phyloP scores from a whole-genome alignment of 2,888 invertebrate species.

The Aphodius granarius region DNA sequence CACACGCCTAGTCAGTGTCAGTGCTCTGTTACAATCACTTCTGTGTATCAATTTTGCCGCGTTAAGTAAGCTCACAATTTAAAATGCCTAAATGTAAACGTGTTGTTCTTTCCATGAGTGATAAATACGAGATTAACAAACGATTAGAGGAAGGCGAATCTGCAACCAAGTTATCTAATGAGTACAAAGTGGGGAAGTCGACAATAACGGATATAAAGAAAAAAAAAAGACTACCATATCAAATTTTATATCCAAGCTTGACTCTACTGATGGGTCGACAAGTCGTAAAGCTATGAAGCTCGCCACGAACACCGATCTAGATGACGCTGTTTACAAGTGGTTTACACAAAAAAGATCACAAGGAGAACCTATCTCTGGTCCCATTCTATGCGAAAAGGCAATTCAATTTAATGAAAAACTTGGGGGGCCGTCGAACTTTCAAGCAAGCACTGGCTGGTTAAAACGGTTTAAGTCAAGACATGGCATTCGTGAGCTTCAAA shows the following conservation, averaged over 20 bases:
- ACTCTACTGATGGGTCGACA: constrained; percentile 16
- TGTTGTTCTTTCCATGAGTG: constrained; percentile 13
- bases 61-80: neutral
- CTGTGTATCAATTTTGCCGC: too few relatives aligned
- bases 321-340: constrained; percentile 21
- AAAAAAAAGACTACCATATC: neutral
- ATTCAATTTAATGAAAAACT: constrained; percentile 27
- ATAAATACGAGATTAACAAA: constrained; percentile 20
- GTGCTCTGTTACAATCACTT: too few relatives aligned
- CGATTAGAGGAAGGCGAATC: constrained; percentile 16
- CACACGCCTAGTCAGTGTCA: too few relatives aligned
- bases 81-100: constrained; percentile 20
- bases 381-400: constrained; percentile 30
- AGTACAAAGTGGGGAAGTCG: constrained; percentile 17
- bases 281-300: too few relatives aligned
- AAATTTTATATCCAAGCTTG: constrained; percentile 16
- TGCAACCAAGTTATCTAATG: constrained; percentile 1
- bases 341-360: constrained; percentile 22
- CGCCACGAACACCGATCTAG: constrained; percentile 16
- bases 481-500: constrained; percentile 31
- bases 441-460: constrained; percentile 34
- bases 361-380: constrained; percentile 29
- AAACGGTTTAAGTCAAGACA: constrained; percentile 33
- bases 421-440: constrained; percentile 28
- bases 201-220: constrained; percentile 16